These are phyloP conservation scores for Sciurus carolinensis DNA, from an alignment of 2,797 vertebrate genomes.

Conservation along the genomic window DNA sequence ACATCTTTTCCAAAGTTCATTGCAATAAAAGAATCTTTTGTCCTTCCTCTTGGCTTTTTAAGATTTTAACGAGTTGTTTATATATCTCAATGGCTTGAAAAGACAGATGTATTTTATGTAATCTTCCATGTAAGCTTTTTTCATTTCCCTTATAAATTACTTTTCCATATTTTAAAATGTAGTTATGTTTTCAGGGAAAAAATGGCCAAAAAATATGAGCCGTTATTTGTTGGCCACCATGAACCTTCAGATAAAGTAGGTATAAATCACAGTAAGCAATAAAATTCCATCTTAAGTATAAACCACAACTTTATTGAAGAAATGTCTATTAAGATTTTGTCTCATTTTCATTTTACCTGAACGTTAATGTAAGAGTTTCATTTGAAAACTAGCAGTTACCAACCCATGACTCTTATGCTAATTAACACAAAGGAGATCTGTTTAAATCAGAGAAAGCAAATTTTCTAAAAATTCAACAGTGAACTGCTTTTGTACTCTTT, in stretches of 20 bases:
- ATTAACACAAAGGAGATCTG: conserved; percentile 73
- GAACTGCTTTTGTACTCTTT: conserved; percentile 77
- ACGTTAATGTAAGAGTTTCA: conserved; percentile 86
- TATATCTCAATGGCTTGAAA: conserved; percentile 88
- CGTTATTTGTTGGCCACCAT: conserved; percentile 87
- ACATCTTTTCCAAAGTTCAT: conserved; percentile 82
- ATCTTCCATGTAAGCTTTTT: conserved; percentile 89
- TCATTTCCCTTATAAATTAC: conserved; percentile 90
- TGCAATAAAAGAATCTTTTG: conserved; percentile 88
- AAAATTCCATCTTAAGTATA: conserved; percentile 88
- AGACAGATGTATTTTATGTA: conserved; percentile 91
- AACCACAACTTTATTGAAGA: conserved; percentile 88
- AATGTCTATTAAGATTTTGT: conserved; percentile 87
- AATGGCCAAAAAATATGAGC: conserved; percentile 80
- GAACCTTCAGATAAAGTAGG: conserved; percentile 87
- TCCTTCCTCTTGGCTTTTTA: conserved; percentile 86
- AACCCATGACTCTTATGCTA: conserved; percentile 70
- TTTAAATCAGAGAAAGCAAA: conserved; percentile 70
- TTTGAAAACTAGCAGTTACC: conserved; percentile 82
- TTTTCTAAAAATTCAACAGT: conserved; percentile 75
- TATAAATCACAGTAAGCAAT: conserved; percentile 88
- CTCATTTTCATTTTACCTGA: conserved; percentile 85
- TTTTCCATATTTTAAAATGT: conserved; percentile 90
- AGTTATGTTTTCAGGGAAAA: conserved; percentile 87
- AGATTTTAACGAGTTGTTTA: conserved; percentile 88